These are phyloP conservation scores for Malachius bipustulatus DNA, from an alignment of 2,888 invertebrate genomes.

Conservation along the genomic window DNA sequence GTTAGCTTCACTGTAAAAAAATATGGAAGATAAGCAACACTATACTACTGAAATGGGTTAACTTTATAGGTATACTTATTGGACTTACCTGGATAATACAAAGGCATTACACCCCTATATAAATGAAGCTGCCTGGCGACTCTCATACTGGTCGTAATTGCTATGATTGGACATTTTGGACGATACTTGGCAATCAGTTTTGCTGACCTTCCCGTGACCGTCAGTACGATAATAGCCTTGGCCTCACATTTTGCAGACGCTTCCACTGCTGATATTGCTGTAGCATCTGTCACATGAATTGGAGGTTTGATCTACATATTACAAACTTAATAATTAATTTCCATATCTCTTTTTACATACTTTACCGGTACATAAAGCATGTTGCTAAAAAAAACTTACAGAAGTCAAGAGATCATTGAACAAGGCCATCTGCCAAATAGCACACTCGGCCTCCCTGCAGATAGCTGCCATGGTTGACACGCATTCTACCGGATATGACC, in stretches of 20 bases:
- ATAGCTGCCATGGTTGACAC: conserved; percentile 81
- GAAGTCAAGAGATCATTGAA: conserved; percentile 62
- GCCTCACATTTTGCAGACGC: conserved; percentile 80
- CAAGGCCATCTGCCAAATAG: conserved; percentile 79
- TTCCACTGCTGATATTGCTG: conserved; percentile 86
- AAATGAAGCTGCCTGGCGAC: conserved; percentile 83
- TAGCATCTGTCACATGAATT: conserved; percentile 74
- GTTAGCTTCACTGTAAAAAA: conserved; percentile 2
- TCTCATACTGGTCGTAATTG: conserved; percentile 69
- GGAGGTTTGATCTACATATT: conserved; percentile 43
- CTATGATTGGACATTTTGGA: conserved; percentile 84
- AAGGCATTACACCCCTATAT: conserved; percentile 77
- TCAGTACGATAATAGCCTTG: conserved; percentile 75
- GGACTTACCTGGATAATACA: conserved; percentile 70
- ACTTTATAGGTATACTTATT: no score
- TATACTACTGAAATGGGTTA: no score
- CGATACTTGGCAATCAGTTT: conserved; percentile 82
- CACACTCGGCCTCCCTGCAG: conserved; percentile 89
- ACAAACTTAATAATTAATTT: not conserved
- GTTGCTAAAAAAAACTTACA: conserved; percentile 25
- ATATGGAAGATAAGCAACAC: not conserved
- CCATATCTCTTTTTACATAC: not conserved
- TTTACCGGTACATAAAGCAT: not conserved
- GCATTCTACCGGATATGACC: conserved; percentile 83
- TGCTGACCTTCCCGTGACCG: conserved; percentile 70